Evolutionary conservation across 2,888 invertebrate genomes (phyloP).

Genomic region (Drosophila macrospina): DNA sequence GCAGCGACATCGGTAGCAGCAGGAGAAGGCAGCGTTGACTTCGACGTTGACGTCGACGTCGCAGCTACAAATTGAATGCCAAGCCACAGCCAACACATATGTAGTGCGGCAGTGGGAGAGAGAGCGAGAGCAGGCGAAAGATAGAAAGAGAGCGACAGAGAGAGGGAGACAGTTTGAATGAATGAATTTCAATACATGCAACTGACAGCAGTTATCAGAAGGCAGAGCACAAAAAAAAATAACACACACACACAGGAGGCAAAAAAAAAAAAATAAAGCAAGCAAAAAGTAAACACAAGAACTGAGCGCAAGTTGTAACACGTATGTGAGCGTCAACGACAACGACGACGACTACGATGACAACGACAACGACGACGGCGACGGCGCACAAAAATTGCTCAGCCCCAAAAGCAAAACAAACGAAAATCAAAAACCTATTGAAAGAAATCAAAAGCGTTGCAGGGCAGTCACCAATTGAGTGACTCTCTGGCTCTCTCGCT

Average conservation of each 20-base stretch:
- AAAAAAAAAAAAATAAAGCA: constrained; percentile 22
- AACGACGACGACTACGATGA: constrained; percentile 4
- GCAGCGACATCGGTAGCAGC: constrained; percentile 20
- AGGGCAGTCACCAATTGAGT: constrained; percentile 64
- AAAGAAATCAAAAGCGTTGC: constrained; percentile 73
- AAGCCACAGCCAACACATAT: constrained; percentile 41
- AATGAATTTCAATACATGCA: constrained; percentile 82
- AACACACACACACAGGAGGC: constrained; percentile 7
- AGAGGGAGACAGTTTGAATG: constrained; percentile 65
- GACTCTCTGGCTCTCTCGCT: constrained; percentile 41
- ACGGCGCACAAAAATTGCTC: constrained; percentile 74
- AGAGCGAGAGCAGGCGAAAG: constrained; percentile 45
- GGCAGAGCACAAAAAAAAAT: constrained; percentile 20
- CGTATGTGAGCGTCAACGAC: constrained; percentile 11
- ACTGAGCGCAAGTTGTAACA: constrained; percentile 54
- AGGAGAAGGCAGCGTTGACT: constrained; percentile 7
- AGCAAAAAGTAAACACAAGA: constrained; percentile 59
- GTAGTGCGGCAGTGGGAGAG: constrained; percentile 18
- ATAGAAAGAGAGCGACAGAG: constrained; percentile 33
- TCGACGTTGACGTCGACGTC: constrained; percentile 35
- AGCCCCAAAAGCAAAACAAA: constrained; percentile 65
- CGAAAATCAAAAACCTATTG: constrained; percentile 73
- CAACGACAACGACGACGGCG: constrained; percentile 53
- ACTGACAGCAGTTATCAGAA: constrained; percentile 76
- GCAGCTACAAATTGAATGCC: constrained; percentile 59